Percentiles rank a stretch among this genome's conserved stretches.
Conservation (phyloP, 2,113 vertebrate species). For the Halichoerus grypus region DNA sequence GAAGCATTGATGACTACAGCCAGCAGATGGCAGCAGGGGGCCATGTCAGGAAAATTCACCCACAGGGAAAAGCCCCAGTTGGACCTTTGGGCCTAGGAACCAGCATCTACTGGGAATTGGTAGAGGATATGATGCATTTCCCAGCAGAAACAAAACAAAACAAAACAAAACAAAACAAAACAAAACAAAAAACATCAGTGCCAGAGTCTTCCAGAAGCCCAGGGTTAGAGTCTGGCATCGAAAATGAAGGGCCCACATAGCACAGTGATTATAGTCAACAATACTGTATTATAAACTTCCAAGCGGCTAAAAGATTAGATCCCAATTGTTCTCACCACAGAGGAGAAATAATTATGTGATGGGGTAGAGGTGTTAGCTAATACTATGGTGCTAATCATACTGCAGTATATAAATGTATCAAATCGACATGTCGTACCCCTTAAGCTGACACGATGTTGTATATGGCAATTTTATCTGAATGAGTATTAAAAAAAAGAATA, state of each 20-base stretch:
- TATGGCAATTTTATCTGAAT: background rate
- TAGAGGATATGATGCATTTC: background rate
- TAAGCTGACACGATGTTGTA: background rate
- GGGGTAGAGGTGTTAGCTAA: background rate
- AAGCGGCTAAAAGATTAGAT: background rate
- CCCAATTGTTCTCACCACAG: background rate
- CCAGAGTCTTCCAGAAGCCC: constrained; percentile 32
- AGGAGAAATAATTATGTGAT: background rate
- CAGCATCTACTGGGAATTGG: background rate
- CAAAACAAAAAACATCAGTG: background rate
- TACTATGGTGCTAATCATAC: background rate
- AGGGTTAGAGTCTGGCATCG: background rate
- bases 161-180: background rate
- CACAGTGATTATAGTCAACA: background rate
- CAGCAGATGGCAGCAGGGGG: constrained; percentile 78
- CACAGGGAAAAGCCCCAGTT: background rate
- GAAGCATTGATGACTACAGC: background rate
- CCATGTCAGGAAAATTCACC: background rate
- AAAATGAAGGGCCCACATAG: background rate
- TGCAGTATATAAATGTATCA: background rate
- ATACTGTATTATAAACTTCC: background rate
- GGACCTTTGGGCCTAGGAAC: background rate
- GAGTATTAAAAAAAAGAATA: background rate
- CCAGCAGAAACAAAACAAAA: background rate
- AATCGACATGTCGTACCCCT: background rate